Conservation (phyloP, 2,113 vertebrate genomes). For the Sebastes fasciatus region DNA sequence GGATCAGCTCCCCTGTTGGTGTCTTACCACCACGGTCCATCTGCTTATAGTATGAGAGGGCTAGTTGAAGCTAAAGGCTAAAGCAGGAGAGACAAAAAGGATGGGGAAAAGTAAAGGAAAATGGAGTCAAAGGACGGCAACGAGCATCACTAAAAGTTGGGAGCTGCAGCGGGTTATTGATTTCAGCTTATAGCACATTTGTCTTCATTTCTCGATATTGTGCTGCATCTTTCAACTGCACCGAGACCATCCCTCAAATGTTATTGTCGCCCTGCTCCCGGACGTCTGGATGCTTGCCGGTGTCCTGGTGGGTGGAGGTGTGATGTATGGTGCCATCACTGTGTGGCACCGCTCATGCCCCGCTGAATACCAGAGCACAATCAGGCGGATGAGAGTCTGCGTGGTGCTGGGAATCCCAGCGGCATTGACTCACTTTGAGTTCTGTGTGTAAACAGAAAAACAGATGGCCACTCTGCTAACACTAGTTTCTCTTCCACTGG, state of each 20-base stretch:
- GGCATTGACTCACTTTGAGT: slow-evolving; percentile 39
- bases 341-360: slow-evolving; percentile 8
- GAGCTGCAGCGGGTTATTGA: slow-evolving; percentile 14
- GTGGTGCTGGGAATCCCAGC: slow-evolving; percentile 28
- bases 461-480: slow-evolving; percentile 52
- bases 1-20: slow-evolving; percentile 9
- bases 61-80: neutral
- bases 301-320: slow-evolving; percentile 53
- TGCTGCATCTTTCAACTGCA: neutral
- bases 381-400: slow-evolving; percentile 33
- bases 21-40: neutral
- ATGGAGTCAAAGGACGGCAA: neutral
- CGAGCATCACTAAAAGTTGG: neutral
- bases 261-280: slow-evolving; percentile 18
- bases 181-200: neutral
- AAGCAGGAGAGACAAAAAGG: neutral
- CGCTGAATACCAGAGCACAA: slow-evolving; percentile 11
- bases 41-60: neutral
- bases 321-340: slow-evolving; percentile 38
- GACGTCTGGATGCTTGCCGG: neutral
- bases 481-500: slow-evolving; percentile 23
- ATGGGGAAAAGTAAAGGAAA: neutral
- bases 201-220: slow-evolving; percentile 46
- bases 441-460: slow-evolving; percentile 44
- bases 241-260: slow-evolving; percentile 25